Percentiles rank a stretch among this genome's conserved stretches.
phyloP scores from a whole-genome alignment of 2,797 vertebrate genomes.

The Pseudopleuronectes americanus region DNA sequence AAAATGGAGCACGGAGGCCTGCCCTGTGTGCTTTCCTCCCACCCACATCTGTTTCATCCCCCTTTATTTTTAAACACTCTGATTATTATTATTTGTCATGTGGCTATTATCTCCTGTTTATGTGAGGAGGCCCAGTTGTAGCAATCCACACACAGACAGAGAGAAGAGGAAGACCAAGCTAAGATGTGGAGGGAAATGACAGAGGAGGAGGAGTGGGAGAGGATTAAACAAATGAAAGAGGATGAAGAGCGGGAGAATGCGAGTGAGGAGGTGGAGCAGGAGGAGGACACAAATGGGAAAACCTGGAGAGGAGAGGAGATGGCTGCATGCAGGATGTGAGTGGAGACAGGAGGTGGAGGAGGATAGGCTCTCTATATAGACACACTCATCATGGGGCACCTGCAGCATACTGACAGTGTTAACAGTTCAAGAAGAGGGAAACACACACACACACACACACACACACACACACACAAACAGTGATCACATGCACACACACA shows the following conservation, averaged over 20 bases:
- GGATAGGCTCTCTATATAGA: conserved; percentile 64
- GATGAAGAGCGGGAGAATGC: conserved; percentile 58
- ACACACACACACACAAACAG: conserved; percentile 20
- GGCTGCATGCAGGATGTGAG: conserved; percentile 49
- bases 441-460: conserved; percentile 27
- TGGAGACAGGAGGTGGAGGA: conserved; percentile 59
- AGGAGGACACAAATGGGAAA: conserved; percentile 56
- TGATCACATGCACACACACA: conserved; percentile 18
- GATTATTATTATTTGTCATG: conserved; percentile 49
- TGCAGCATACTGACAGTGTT: conserved; percentile 61
- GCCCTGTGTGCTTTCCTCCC: conserved; percentile 27
- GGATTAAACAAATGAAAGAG: conserved; percentile 74
- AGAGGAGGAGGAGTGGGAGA: conserved; percentile 63
- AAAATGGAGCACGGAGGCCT: conserved; percentile 55
- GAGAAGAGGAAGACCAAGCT: conserved; percentile 39
- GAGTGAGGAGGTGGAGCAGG: conserved; percentile 35
- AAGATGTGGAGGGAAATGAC: conserved; percentile 47
- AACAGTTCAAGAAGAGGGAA: conserved; percentile 49
- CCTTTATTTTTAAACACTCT: conserved; percentile 29
- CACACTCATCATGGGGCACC: conserved; percentile 64
- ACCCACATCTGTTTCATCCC: conserved; percentile 12
- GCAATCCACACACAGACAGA: conserved; percentile 33
- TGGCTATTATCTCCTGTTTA: conserved; percentile 53
- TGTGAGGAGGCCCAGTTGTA: conserved; percentile 34
- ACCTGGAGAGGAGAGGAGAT: conserved; percentile 63